phyloP scores from a whole-genome alignment of 2,888 invertebrate genomes.

The Epirrhoe tristata region DNA sequence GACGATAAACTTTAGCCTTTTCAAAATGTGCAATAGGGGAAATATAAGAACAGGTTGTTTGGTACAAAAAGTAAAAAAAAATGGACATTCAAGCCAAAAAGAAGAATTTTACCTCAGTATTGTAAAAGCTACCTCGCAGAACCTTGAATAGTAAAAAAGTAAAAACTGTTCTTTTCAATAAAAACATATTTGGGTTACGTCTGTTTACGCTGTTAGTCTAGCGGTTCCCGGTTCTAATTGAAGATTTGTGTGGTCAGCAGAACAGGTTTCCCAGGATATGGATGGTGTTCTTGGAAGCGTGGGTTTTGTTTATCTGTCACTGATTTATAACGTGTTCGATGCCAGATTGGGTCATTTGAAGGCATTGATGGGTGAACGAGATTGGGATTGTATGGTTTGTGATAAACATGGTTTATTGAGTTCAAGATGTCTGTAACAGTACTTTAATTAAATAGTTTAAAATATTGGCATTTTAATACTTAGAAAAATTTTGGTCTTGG shows the following conservation, averaged over 20 bases:
- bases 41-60: background rate
- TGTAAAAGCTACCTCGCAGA: too few relatives aligned
- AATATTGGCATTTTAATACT: too few relatives aligned
- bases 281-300: conserved; percentile 38
- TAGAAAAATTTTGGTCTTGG: too few relatives aligned
- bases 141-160: too few relatives aligned
- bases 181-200: background rate
- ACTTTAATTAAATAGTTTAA: too few relatives aligned
- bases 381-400: conserved; percentile 8
- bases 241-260: conserved; percentile 41
- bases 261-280: conserved; percentile 41
- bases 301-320: conserved; percentile 41
- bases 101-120: too few relatives aligned
- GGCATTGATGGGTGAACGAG: conserved; percentile 20
- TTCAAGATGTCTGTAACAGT: too few relatives aligned
- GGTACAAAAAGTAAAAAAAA: too few relatives aligned
- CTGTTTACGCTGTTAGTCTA: conserved; percentile 24
- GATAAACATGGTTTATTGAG: background rate
- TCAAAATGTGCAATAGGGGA: background rate
- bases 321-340: conserved; percentile 35
- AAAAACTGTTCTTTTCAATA: too few relatives aligned
- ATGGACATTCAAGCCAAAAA: too few relatives aligned
- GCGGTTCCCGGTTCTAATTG: conserved; percentile 35
- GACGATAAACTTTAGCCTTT: background rate
- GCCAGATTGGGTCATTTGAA: background rate